A percentile compares a stretch with the other conserved stretches of the same genome.
Evolutionary conservation across 2,113 vertebrate species (phyloP).

Genomic region (Madoqua kirkii): DNA sequence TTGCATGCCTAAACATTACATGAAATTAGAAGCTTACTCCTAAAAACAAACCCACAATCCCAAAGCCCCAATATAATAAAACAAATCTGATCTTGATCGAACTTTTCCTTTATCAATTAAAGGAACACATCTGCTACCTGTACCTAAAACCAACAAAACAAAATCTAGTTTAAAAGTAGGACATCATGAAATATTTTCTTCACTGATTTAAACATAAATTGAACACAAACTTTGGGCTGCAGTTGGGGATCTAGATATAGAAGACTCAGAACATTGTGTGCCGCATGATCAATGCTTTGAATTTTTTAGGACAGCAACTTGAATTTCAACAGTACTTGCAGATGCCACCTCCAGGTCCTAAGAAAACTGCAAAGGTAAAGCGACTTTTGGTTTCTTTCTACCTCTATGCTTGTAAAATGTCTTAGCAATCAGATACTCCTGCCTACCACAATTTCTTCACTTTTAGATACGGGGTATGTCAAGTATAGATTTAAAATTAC

Average conservation of each 20-base stretch:
- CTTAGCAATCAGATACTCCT: neutral
- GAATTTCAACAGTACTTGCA: neutral
- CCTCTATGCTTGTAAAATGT: neutral
- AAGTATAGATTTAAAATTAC: neutral
- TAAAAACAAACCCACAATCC: neutral
- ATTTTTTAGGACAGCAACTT: neutral
- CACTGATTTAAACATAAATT: neutral
- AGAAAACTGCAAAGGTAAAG: neutral
- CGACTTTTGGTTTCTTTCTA: neutral
- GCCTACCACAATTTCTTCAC: neutral
- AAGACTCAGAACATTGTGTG: neutral
- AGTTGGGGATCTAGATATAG: neutral
- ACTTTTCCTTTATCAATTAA: slow-evolving; percentile 6
- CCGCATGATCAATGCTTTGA: neutral
- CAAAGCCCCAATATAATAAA: neutral
- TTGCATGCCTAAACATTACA: neutral
- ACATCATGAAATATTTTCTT: neutral
- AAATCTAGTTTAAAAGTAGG: neutral
- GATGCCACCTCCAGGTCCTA: neutral
- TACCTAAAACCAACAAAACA: neutral
- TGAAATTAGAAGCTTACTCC: neutral
- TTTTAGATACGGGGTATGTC: neutral
- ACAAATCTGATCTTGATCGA: neutral
- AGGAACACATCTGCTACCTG: neutral
- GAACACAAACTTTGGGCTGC: neutral